Evolutionary conservation across 37 sponge, comb jelly and placozoan species (phyloP), one percentile per base, ranked within the genome.

Genomic region (Bolinopsis microptera): DNA sequence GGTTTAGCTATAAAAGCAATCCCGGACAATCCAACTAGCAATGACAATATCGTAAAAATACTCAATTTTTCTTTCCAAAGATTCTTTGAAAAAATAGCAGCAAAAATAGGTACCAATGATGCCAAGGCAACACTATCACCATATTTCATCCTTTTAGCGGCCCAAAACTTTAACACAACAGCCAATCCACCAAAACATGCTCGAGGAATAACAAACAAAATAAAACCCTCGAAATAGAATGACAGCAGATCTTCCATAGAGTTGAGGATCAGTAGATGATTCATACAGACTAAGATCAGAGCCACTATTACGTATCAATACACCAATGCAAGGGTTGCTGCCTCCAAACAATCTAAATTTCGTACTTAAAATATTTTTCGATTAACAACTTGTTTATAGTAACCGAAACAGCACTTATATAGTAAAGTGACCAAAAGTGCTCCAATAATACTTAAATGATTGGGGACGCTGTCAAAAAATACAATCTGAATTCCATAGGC

Each of bases 11-110:
- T 24, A 3, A 86, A 8, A 3, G 36, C 5, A 24, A 86, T 23
- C 3, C 90, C 90, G 9, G 61, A 25, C 30, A 86, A 26, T 39
- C 90, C 61, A 8, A 86, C 28, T 9, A 86, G 0, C 5, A 86
- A 25, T 3, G 90, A 24, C 2, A 40, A 22, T 28, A 86, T 41
- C 9, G 90, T 86, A 30, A 40, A 86, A 23, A 86, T 27, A n/a
- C 26, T 86, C 23, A 40, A 2, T 34, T 86, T 86, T 27, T 86
- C 90, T 86, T 41, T 41, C 90, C 90, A 86, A n/a, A 86, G 61
- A 38, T 39, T 28, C 30, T 48, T 24, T 5, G 90, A 86, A 41
- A 86, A 86, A 1, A 86, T 0, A 1, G 48, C 26, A 41, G 90
- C 90, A 41, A 86, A 86, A 1, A 86, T 48, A 16, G 90, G 61